A percentile compares a stretch with the other conserved stretches of the same genome.
Evolutionary conservation across 2,888 invertebrate species (phyloP).

Genomic region (Carabus problematicus): DNA sequence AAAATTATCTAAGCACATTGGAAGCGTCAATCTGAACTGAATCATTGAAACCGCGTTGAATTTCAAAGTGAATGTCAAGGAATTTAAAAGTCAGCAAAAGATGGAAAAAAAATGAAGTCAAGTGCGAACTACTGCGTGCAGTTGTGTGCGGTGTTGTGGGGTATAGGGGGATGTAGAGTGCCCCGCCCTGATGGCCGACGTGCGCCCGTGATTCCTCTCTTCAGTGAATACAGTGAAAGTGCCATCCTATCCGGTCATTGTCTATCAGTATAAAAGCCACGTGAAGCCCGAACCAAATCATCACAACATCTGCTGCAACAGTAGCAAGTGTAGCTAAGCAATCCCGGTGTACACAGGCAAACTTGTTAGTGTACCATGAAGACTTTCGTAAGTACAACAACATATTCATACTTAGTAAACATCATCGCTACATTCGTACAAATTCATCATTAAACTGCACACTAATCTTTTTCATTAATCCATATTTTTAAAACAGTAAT

Average conservation of each 20-base stretch:
- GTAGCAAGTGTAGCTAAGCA: slow-evolving; percentile 37
- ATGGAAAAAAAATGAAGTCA: slow-evolving; percentile 9
- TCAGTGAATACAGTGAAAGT: slow-evolving; percentile 33
- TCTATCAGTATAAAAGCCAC: slow-evolving; percentile 32
- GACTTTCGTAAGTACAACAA: slow-evolving; percentile 53
- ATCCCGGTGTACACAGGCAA: slow-evolving; percentile 45
- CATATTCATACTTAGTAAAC: background rate
- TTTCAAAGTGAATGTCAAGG: slow-evolving; percentile 19
- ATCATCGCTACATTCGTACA: slow-evolving; percentile 1
- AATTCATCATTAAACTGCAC: too few relatives aligned
- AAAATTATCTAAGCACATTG: too few relatives aligned
- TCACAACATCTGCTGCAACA: slow-evolving; percentile 40
- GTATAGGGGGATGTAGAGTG: background rate
- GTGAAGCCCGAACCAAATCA: slow-evolving; percentile 11
- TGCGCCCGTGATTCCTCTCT: slow-evolving; percentile 32
- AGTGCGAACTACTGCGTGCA: background rate
- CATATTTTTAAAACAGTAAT: too few relatives aligned
- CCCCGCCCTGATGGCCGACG: slow-evolving; percentile 26
- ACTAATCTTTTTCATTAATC: too few relatives aligned
- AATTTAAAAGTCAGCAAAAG: slow-evolving; percentile 11
- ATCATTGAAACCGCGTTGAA: background rate
- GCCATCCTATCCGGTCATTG: slow-evolving; percentile 25
- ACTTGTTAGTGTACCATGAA: slow-evolving; percentile 55
- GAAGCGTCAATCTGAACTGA: too few relatives aligned
- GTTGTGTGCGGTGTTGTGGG: background rate